A percentile compares a stretch with the other conserved stretches of the same genome.
Conservation (phyloP, 2,888 invertebrate species). For the Galeopsomyia nigrocyanea region DNA sequence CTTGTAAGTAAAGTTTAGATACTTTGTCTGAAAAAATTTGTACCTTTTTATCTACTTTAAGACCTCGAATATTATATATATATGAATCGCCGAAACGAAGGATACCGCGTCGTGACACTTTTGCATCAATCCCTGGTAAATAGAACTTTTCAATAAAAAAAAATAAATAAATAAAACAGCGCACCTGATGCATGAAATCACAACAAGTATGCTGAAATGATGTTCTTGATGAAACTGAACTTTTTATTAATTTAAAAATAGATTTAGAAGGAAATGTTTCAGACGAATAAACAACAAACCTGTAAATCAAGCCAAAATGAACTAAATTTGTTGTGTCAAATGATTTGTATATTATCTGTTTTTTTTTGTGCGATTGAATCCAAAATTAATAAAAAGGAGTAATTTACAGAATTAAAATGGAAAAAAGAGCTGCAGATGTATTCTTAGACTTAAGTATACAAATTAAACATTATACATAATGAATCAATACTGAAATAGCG, state of each 20-base stretch:
- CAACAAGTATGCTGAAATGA: conserved; percentile 56
- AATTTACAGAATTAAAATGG: conserved; percentile 45
- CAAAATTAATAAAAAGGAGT: conserved; percentile 49
- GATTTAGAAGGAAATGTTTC: conserved; percentile 60
- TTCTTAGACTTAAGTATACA: conserved; percentile 62
- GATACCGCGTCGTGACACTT: conserved; percentile 52
- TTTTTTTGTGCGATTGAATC: conserved; percentile 34
- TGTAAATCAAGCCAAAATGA: conserved; percentile 62
- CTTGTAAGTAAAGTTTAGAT: conserved; percentile 40
- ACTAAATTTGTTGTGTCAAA: conserved; percentile 60
- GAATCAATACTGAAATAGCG: conserved; percentile 59
- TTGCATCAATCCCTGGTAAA: conserved; percentile 62
- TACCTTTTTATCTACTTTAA: conserved; percentile 48
- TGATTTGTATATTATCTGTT: conserved; percentile 53
- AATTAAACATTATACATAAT: conserved; percentile 61
- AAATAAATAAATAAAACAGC: conserved; percentile 48
- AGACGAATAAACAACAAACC: conserved; percentile 62
- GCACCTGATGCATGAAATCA: conserved; percentile 53
- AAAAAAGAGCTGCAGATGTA: conserved; percentile 56
- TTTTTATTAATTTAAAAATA: conserved; percentile 64
- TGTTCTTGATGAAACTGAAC: conserved; percentile 61
- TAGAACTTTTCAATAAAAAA: conserved; percentile 55
- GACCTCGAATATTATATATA: conserved; percentile 33
- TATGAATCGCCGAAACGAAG: conserved; percentile 45
- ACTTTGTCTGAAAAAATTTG: conserved; percentile 37